Evolutionary conservation across 2,888 invertebrate genomes (phyloP).

Genomic region (Hemistola chrysoprasaria): DNA sequence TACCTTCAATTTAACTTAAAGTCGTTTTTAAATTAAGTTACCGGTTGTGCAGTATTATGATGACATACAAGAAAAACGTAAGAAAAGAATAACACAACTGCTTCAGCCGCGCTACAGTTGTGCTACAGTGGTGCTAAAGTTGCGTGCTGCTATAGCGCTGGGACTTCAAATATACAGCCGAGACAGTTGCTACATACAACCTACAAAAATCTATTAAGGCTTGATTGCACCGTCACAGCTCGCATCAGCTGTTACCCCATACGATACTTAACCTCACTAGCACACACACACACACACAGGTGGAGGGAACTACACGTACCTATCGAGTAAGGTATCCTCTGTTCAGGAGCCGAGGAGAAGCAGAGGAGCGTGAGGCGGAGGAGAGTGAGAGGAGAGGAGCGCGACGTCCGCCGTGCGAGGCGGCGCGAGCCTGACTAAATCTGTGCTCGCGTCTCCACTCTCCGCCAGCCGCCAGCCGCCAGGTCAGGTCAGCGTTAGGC

Average conservation of each 20-base stretch:
- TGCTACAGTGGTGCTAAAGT: no score
- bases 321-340: no score
- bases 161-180: no score
- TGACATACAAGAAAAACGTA: no score
- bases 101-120: no score
- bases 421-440: slow-evolving; percentile 78
- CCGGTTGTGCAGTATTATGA: no score
- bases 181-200: slow-evolving; percentile 5
- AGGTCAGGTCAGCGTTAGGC: slow-evolving; percentile 73
- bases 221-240: slow-evolving; percentile 12
- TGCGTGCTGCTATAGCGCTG: no score
- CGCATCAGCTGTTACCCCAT: slow-evolving; percentile 27
- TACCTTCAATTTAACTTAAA: no score
- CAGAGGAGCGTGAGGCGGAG: slow-evolving; percentile 36
- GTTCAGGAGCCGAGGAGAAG: no score
- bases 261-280: slow-evolving; percentile 21
- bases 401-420: slow-evolving; percentile 61
- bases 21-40: no score
- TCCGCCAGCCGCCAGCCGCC: no score
- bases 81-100: no score
- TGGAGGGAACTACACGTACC: slow-evolving; percentile 20
- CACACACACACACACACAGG: slow-evolving; percentile 21
- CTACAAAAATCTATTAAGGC: slow-evolving; percentile 11
- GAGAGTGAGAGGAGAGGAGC: slow-evolving; percentile 33
- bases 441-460: slow-evolving; percentile 70